Base-by-base conservation (phyloP, 2,888 invertebrate species). In the Polia nebulosa region DNA sequence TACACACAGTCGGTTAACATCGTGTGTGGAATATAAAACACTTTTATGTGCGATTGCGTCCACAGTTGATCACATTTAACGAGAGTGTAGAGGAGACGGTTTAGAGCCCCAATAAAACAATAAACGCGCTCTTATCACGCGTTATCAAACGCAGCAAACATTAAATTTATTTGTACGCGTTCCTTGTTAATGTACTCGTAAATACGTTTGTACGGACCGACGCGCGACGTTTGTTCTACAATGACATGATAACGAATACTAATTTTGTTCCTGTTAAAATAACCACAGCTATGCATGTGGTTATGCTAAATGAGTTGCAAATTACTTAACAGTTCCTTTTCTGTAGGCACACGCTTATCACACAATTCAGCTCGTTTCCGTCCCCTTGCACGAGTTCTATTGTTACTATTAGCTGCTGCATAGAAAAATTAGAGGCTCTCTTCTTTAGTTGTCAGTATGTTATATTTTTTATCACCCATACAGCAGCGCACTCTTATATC, bases 61-160 rank as follows among this genome's bases (percentile, higher is more conserved):
- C 80, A 71, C 85, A 85, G 81, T 78, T 85, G 81, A 84, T 85
- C 83, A 85, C 76, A 81, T 85, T 80, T 75, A 84, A 82, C 84
- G 81, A 82, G 84, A 81, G 77, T 82, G 83, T 80, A 75, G 84
- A 82, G 78, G 76, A 85, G 81, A 83, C 80, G 79, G 84, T 85
- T 85, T 84, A 85, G 91, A 89, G 87, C 94, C 90, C 89, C 93
- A 93, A 94, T 95, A 95, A 95, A 95, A 95, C 95, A 94, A 95
- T 95, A 92, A 93, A 90, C 89, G 88, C 83, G 85, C 89, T 85
- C 91, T 95, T 95, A 95, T 95, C 95, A 92, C 87, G 73, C 83
- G 88, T 92, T 94, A 93, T 94, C 93, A 93, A 90, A 90, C 70
- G 85, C 87, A 88, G 91, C 93, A 93, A 93, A 93, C 93, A 93